These are phyloP conservation scores for Beroe forskalii DNA, from an alignment of 37 sponge, comb jelly and placozoan genomes.

Conservation along the genomic window DNA sequence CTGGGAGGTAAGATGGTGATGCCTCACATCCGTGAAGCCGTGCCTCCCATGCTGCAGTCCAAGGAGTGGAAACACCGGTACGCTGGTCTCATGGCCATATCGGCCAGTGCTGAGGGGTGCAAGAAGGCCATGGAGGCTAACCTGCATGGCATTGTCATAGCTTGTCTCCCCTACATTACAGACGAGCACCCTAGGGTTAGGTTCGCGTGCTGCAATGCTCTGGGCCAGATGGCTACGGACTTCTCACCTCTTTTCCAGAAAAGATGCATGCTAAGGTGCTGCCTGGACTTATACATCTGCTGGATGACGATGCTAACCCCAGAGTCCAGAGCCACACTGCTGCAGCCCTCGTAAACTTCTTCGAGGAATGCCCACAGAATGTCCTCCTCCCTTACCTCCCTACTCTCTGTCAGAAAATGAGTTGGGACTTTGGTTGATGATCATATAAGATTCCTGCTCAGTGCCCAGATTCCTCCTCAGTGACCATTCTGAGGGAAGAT, in stretches of 20 bases:
- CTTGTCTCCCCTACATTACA: slow-evolving; percentile 81
- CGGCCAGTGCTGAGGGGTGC: slow-evolving; percentile 95
- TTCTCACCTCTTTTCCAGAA: slow-evolving; percentile 85
- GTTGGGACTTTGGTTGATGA: too few relatives aligned
- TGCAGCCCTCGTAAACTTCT: slow-evolving; percentile 94
- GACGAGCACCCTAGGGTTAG: slow-evolving; percentile 91
- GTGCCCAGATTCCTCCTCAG: slow-evolving; percentile 75
- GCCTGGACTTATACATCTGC: slow-evolving; percentile 80
- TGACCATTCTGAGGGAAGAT: slow-evolving; percentile 89
- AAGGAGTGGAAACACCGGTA: slow-evolving; percentile 85
- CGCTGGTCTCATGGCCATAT: slow-evolving; percentile 91
- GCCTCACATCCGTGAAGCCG: slow-evolving; percentile 83
- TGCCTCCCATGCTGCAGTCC: slow-evolving; percentile 78
- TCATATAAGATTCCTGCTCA: slow-evolving; percentile 87
- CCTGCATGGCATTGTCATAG: slow-evolving; percentile 75
- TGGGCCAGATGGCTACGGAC: slow-evolving; percentile 94
- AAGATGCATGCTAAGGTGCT: slow-evolving; percentile 87
- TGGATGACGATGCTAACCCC: slow-evolving; percentile 83
- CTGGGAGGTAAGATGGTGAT: slow-evolving; percentile 92
- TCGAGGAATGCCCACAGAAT: slow-evolving; percentile 85
- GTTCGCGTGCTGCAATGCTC: slow-evolving; percentile 92
- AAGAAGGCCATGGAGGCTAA: slow-evolving; percentile 84
- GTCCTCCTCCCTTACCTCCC: slow-evolving; percentile 78
- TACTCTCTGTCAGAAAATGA: slow-evolving; percentile 50
- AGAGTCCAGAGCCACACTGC: slow-evolving; percentile 92